Conservation (phyloP, 2,113 vertebrate genomes). For the Oncorhynchus keta region DNA sequence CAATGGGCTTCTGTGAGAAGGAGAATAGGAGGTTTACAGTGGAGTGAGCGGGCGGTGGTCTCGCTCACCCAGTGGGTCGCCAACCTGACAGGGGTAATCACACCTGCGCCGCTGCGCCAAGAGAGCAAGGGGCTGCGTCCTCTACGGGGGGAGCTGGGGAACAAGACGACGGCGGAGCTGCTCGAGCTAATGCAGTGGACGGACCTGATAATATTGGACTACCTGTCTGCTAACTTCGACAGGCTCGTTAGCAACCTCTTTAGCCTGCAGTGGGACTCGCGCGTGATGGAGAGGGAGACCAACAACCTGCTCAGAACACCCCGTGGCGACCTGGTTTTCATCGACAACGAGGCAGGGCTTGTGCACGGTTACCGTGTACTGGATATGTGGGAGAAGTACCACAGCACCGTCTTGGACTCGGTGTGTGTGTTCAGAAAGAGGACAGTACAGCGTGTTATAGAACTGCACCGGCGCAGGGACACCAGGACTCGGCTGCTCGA, state of each 20-base stretch:
- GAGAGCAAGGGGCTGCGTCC: slow-evolving; percentile 77
- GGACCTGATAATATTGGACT: slow-evolving; percentile 88
- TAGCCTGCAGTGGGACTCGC: slow-evolving; percentile 92
- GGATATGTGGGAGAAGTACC: slow-evolving; percentile 90
- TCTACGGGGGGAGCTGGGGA: slow-evolving; percentile 65
- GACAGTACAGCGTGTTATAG: slow-evolving; percentile 78
- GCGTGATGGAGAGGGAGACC: slow-evolving; percentile 89
- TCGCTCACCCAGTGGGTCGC: slow-evolving; percentile 89
- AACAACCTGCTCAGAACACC: slow-evolving; percentile 86
- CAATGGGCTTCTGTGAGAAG: slow-evolving; percentile 84
- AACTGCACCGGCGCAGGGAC: slow-evolving; percentile 81
- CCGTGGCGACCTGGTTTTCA: slow-evolving; percentile 84
- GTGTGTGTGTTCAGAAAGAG: slow-evolving; percentile 86
- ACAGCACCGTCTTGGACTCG: slow-evolving; percentile 80
- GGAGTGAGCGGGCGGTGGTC: slow-evolving; percentile 85
- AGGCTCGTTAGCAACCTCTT: slow-evolving; percentile 91
- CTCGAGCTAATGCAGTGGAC: slow-evolving; percentile 89
- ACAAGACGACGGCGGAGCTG: slow-evolving; percentile 73
- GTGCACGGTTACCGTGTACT: slow-evolving; percentile 90
- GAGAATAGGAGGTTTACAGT: slow-evolving; percentile 79
- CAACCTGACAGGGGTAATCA: slow-evolving; percentile 85
- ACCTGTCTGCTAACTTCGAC: slow-evolving; percentile 94
- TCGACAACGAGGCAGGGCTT: slow-evolving; percentile 92
- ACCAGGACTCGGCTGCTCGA: slow-evolving; percentile 75
- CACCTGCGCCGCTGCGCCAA: slow-evolving; percentile 82